Evolutionary conservation across 2,797 vertebrate species (phyloP), one percentile per base, ranked within the genome.

Genomic region (Zenarchopterus dispar): DNA sequence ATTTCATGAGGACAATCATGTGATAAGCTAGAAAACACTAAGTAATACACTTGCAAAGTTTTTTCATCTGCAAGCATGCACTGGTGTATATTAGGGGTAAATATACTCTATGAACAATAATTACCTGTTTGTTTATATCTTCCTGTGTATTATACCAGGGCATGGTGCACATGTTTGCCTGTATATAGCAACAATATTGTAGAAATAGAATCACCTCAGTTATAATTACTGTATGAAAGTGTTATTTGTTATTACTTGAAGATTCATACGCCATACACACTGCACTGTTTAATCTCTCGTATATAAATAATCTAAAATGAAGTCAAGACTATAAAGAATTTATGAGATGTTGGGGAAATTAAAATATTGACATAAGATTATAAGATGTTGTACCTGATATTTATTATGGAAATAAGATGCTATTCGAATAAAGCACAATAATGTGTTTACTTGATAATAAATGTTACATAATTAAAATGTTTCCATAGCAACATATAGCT

Each of bases 351-450:
- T 77, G 6, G 26, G 50, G 18, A 31, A 42, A 58, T 31, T 3
- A 43, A 66, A 60, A 56, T 26, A 23, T 57, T 5, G 73, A 57
- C 65, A 39, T n/a, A 28, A 22, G 24, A 66, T 70, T 56, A 46
- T 62, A 50, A 54, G 17, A 55, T 31, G 9, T 5, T 49, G 5
- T 65, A 50, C 61, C 55, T 73, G 57, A 70, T 68, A 65, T 15
- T 57, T 46, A 70, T 59, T 41, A 65, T 82, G 49, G 73, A 71
- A 64, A 48, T 71, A 41, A 75, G 53, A 58, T 76, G 53, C 73
- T 75, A 66, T 71, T 79, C 28, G 62, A 61, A 70, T 77, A 67
- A 84, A 88, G 88, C 84, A 89, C 83, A 88, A 82, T 55, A 10
- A 69, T 55, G 60, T 65, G 56, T 86, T 79, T 70, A 56, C 46